These are phyloP conservation scores for Megalops atlanticus DNA, from an alignment of 2,113 vertebrate species.

Conservation along the genomic window DNA sequence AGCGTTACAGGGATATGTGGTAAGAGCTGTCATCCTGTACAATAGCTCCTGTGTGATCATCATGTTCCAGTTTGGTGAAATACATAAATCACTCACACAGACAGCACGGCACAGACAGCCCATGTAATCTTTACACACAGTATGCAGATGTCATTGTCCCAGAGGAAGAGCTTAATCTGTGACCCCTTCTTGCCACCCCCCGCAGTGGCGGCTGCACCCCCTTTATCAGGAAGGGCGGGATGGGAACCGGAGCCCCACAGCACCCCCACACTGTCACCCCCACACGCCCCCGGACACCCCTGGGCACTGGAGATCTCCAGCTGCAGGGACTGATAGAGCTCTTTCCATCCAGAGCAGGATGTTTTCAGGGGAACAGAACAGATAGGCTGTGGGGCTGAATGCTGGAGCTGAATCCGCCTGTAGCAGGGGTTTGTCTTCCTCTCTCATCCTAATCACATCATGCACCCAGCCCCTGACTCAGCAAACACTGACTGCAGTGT, in stretches of 20 bases:
- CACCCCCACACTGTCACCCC: background rate
- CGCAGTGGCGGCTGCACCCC: background rate
- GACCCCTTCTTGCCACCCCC: background rate
- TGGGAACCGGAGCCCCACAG: conserved; percentile 6
- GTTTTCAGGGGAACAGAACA: background rate
- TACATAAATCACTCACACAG: background rate
- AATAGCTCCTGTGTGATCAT: background rate
- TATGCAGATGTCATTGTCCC: background rate
- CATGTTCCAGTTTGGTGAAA: background rate
- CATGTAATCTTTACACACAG: background rate
- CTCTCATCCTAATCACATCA: too few relatives aligned
- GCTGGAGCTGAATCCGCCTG: too few relatives aligned
- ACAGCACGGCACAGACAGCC: too few relatives aligned
- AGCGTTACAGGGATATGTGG: background rate
- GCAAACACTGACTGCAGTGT: too few relatives aligned
- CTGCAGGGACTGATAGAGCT: background rate
- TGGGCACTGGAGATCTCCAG: background rate
- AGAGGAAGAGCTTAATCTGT: background rate
- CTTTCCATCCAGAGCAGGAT: conserved; percentile 14
- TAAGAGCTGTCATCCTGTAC: background rate
- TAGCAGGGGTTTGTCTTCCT: too few relatives aligned
- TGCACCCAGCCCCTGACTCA: too few relatives aligned
- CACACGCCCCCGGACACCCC: background rate
- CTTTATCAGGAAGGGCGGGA: conserved; percentile 23
- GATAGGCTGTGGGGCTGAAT: background rate